phyloP scores from a whole-genome alignment of 2,888 invertebrate genomes.

The Melinopterus prodromus region DNA sequence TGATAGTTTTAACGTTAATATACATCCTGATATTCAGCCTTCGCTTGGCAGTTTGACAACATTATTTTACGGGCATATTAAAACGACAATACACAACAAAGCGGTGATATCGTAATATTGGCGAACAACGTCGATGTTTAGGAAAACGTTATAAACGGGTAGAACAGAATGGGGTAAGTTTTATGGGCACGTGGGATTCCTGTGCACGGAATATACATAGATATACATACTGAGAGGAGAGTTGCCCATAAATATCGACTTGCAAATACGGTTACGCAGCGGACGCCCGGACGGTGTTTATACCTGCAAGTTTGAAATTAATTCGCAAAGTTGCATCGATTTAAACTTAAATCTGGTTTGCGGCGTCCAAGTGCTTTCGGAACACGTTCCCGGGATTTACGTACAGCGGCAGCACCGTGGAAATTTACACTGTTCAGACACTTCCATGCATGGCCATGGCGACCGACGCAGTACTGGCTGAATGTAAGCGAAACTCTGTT shows the following conservation, averaged over 20 bases:
- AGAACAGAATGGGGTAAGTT: conserved; percentile 4
- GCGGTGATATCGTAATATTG: too few species aligned
- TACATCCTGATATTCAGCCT: too few species aligned
- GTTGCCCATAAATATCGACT: not conserved
- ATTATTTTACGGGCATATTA: too few species aligned
- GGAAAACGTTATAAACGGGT: not conserved
- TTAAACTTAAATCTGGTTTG: conserved; percentile 20
- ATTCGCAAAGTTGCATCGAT: conserved; percentile 20
- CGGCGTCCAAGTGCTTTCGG: not conserved
- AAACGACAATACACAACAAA: too few species aligned
- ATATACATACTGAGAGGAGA: not conserved
- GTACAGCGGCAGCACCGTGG: not conserved
- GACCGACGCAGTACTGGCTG: not conserved
- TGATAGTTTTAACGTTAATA: too few species aligned
- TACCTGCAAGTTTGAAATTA: conserved; percentile 13
- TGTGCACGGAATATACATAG: not conserved
- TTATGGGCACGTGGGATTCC: not conserved
- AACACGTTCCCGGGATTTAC: not conserved
- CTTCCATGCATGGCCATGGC: not conserved
- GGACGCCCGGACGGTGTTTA: not conserved
- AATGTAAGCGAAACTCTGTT: not conserved
- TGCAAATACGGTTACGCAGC: not conserved
- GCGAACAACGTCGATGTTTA: not conserved
- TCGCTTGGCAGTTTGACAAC: too few species aligned
- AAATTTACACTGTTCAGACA: not conserved